Conservation (phyloP, 2,888 invertebrate genomes). For the Lepetodrilus schrolli region DNA sequence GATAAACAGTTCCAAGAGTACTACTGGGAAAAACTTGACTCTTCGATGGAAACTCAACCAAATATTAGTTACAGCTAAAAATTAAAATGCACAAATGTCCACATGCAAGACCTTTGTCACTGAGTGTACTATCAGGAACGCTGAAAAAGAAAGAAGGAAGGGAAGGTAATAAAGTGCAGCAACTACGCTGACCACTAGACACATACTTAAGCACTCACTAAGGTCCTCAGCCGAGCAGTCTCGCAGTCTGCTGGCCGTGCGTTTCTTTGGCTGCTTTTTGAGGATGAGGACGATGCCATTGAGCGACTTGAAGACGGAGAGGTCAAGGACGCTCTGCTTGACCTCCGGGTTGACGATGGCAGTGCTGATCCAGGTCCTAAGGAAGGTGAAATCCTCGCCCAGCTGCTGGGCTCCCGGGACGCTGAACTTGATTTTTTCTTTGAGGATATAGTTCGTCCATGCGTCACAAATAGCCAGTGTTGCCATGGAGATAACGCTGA, state of each 20-base stretch:
- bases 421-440: constrained; percentile 73
- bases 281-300: constrained; percentile 65
- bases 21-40: too few species aligned
- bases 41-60: too few species aligned
- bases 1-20: too few species aligned
- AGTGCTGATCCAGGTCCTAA: constrained; percentile 62
- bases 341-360: constrained; percentile 59
- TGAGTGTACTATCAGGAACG: too few species aligned
- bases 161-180: too few species aligned
- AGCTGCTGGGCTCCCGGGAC: constrained; percentile 72
- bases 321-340: constrained; percentile 64
- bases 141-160: too few species aligned
- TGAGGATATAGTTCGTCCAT: constrained; percentile 68
- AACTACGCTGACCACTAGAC: neutral
- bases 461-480: constrained; percentile 69
- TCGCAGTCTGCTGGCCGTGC: constrained; percentile 47
- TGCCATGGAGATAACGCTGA: constrained; percentile 67
- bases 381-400: constrained; percentile 63
- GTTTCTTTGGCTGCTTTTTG: constrained; percentile 66
- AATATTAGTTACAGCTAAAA: too few species aligned
- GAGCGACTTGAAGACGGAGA: constrained; percentile 67
- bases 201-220: constrained; percentile 44
- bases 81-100: neutral
- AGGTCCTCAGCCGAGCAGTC: constrained; percentile 57
- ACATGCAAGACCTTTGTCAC: constrained; percentile 2